Evolutionary conservation across 2,113 vertebrate species (phyloP), one percentile per base, ranked within the genome.

Genomic region (zebrafish (Danio rerio)): DNA sequence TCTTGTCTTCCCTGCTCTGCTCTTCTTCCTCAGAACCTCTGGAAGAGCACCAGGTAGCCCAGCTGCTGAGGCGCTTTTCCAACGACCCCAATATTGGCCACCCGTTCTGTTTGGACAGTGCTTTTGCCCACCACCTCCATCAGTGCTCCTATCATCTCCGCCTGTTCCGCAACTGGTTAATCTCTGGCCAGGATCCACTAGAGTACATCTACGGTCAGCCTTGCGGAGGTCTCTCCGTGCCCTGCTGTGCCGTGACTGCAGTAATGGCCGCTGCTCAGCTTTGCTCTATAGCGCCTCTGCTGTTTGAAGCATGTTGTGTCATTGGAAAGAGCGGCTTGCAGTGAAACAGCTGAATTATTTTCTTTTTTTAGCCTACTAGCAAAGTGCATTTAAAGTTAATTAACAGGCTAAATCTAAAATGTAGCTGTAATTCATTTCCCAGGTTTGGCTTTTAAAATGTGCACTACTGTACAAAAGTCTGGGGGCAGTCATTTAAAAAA

Each of bases 81-180:
- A 95, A 92, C 83, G 96, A 98, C 90, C 95, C 88, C 93, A 93
- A 94, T 89, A 85, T 94, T 83, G 92, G 94, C 92, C 89, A 89
- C 92, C 94, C 94, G 86, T 89, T 96, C 90, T 94, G 92, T 91
- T 92, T 98, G 95, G 97, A 99, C 92, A 92, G 94, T 88, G 91
- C 96, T 77, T 94, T 98, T 94, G 95, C 95, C 93, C 97, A 97
- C 91, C 97, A 98, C 93, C 97, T 99, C 88, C 95, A 96, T 93
- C 98, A 97, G 92, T 98, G 97, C 95, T 97, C 95, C 94, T 99
- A 98, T 95, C 98, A 98, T 94, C 96, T 98, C 85, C 96, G 97
- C 86, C 97, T 99, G 95, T 97, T 99, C 97, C 95, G 96, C 94
- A 98, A 96, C 95, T 98, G 97, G 96, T 96, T 98, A 92, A 95